A percentile compares a stretch with the other conserved stretches of the same genome.
Evolutionary conservation across 2,113 vertebrate genomes (phyloP).

Genomic region (Neodontobutis hainanensis): DNA sequence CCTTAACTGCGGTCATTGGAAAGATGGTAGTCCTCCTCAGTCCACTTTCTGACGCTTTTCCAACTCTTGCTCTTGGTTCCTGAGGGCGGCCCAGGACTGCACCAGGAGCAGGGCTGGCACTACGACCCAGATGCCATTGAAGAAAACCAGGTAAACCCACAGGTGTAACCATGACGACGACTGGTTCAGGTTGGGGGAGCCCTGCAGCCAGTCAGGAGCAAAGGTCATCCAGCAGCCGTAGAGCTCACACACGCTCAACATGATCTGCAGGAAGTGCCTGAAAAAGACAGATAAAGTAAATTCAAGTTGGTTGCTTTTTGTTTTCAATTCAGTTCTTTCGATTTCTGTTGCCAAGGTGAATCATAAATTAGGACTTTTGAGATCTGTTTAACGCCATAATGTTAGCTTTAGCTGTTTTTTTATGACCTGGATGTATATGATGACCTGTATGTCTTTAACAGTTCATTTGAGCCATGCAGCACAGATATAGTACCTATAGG

Average conservation of each 20-base stretch:
- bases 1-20: too few relatives aligned
- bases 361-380: too few relatives aligned
- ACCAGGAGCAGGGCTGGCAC: slow-evolving; percentile 78
- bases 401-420: too few relatives aligned
- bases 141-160: slow-evolving; percentile 84
- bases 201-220: slow-evolving; percentile 78
- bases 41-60: too few relatives aligned
- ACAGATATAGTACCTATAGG: slow-evolving; percentile 7
- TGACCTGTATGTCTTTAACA: background rate
- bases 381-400: too few relatives aligned
- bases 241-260: slow-evolving; percentile 78
- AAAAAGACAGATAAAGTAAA: background rate
- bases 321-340: too few relatives aligned
- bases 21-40: too few relatives aligned
- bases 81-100: slow-evolving; percentile 80
- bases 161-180: slow-evolving; percentile 78
- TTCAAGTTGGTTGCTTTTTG: background rate
- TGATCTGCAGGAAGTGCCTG: slow-evolving; percentile 84
- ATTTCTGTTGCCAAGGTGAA: too few relatives aligned
- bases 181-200: slow-evolving; percentile 78
- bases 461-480: background rate
- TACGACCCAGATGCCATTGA: slow-evolving; percentile 76
- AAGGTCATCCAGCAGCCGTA: slow-evolving; percentile 81
- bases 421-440: too few relatives aligned
- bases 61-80: background rate